Conservation (phyloP, 2,113 vertebrate genomes). For the Girardinichthys multiradiatus region DNA sequence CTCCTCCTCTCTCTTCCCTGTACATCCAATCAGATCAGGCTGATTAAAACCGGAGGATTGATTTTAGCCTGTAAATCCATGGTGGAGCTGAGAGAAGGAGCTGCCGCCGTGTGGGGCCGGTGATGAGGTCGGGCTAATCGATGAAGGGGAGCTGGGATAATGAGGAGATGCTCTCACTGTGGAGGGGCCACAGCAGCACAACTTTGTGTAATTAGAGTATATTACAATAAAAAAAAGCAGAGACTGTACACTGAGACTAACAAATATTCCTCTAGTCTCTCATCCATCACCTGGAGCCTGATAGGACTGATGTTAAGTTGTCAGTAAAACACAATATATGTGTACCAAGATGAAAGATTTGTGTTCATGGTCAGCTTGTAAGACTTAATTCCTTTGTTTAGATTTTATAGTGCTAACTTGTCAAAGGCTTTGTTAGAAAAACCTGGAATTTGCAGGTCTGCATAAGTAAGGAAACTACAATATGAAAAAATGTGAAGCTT, state of each 20-base stretch:
- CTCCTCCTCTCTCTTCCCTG: slow-evolving; percentile 5
- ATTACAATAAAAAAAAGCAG: slow-evolving; percentile 43
- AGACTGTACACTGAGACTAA: slow-evolving; percentile 21
- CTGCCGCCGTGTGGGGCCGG: slow-evolving; percentile 45
- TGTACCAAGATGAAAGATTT: background rate
- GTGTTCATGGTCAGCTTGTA: background rate
- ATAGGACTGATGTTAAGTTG: background rate
- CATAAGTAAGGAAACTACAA: background rate
- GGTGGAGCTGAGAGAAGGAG: slow-evolving; percentile 51
- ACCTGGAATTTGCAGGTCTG: background rate
- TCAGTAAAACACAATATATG: slow-evolving; percentile 1
- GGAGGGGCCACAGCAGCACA: slow-evolving; percentile 13
- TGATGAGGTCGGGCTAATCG: slow-evolving; percentile 74
- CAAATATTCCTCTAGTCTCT: slow-evolving; percentile 5
- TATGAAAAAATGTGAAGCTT: too few relatives aligned
- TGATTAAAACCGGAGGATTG: slow-evolving; percentile 76
- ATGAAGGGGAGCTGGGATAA: slow-evolving; percentile 70
- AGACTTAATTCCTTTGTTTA: background rate
- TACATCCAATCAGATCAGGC: slow-evolving; percentile 47
- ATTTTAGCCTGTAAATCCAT: slow-evolving; percentile 78
- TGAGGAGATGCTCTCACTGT: slow-evolving; percentile 49
- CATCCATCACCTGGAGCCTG: slow-evolving; percentile 33
- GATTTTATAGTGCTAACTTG: background rate
- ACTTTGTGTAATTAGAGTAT: slow-evolving; percentile 51
- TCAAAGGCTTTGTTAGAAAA: background rate